A percentile compares a stretch with the other conserved stretches of the same genome.
Evolutionary conservation across 2,888 invertebrate species (phyloP).

Genomic region (Pyrocoelia pectoralis): DNA sequence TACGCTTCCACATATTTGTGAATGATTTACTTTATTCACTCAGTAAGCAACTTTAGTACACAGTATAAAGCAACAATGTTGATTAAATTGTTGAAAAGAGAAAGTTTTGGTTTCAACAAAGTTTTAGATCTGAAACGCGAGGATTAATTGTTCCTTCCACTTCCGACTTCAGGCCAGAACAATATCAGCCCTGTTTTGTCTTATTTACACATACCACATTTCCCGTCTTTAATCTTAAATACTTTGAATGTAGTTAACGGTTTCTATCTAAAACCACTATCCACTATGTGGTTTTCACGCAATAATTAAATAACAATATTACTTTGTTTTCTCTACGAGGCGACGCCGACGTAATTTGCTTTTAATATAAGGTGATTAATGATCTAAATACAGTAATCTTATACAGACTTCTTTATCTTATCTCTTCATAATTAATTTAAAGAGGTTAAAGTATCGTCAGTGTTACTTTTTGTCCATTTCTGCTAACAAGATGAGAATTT

Average conservation of each 20-base stretch:
- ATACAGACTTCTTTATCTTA: too few relatives aligned
- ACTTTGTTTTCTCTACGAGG: too few relatives aligned
- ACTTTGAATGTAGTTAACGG: slow-evolving; percentile 14
- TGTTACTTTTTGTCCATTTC: too few relatives aligned
- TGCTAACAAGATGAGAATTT: too few relatives aligned
- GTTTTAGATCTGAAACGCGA: slow-evolving; percentile 13
- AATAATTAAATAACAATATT: neutral
- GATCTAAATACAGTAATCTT: too few relatives aligned
- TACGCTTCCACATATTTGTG: too few relatives aligned
- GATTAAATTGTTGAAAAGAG: slow-evolving; percentile 19
- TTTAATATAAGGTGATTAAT: too few relatives aligned
- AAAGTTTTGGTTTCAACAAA: slow-evolving; percentile 7
- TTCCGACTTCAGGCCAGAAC: slow-evolving; percentile 17
- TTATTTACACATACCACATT: slow-evolving; percentile 26
- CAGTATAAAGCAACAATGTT: slow-evolving; percentile 9
- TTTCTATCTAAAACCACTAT: slow-evolving; percentile 4
- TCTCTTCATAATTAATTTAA: too few relatives aligned
- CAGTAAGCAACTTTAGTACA: neutral
- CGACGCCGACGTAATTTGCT: too few relatives aligned
- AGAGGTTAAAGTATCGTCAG: too few relatives aligned
- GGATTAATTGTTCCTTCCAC: slow-evolving; percentile 17
- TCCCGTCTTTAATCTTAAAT: slow-evolving; percentile 15
- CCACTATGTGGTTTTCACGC: neutral
- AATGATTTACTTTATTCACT: neutral
- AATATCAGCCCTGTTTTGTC: slow-evolving; percentile 22